Base-by-base conservation (phyloP, 1,140 invertebrate species). In the Magallana ariakensis region DNA sequence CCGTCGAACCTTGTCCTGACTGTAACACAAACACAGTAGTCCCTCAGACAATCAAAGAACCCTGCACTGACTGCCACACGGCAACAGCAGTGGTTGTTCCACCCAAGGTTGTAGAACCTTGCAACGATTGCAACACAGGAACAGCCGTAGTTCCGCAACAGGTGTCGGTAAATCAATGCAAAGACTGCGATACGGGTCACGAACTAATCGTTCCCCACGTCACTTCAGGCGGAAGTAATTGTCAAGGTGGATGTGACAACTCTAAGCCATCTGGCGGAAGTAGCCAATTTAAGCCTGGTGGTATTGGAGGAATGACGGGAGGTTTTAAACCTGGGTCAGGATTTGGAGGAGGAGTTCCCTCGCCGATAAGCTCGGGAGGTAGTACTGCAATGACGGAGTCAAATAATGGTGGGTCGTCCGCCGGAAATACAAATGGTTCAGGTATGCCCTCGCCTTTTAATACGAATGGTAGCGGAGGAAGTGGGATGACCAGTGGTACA, bases 401-500 rank as follows among this genome's bases (percentile, higher is more conserved):
- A 5, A 62, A 62, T 62, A 19, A 0, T 16, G 80, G 80, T 54
- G 80, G 80, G 4, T 6, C 13, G 10, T 2, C 56, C 22, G 33
- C 33, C 1, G 84, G 66, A 80, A 55, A 62, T 53, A 53, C 53
- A 15, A 55, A 66, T 60, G 53, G 16, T 1, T 53, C n/a, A n/a
- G 80, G 82, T 9, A 33, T 19, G 9, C 22, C 56, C 15, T 60
- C 54, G 7, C 26, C 86, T 22, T 83, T 81, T 8, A 87, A 16
- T 46, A n/a, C 80, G 9, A 82, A 57, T 11, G 70, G 46, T 1
- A 85, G 85, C 54, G 86, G 81, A 53, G 80, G 83, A 54, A 66
- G 82, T 10, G 83, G 82, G 70, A 66, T 83, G 46, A 26, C 13
- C 9, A 84, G 86, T 16, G 81, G 84, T 6, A 66, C 83, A 46